phyloP scores from a whole-genome alignment of 2,113 vertebrate species.

The Planiliza haematocheilus region DNA sequence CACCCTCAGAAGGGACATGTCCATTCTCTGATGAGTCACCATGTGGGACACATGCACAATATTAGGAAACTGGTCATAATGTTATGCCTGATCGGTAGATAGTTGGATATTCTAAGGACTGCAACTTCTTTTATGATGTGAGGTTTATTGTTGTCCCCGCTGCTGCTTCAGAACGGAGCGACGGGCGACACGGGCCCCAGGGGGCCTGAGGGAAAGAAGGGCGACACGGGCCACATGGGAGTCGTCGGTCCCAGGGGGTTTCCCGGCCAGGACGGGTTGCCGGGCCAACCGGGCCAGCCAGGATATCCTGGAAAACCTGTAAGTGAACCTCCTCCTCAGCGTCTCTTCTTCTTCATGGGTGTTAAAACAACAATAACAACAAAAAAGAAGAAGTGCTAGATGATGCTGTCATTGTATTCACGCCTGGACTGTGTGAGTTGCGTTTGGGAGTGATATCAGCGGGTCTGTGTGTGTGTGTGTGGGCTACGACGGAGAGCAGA shows the following conservation, averaged over 20 bases:
- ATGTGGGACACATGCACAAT: too few species aligned
- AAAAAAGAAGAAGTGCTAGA: background rate
- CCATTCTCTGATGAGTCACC: too few species aligned
- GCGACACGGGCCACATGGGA: conserved; percentile 73
- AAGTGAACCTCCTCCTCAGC: conserved; percentile 42
- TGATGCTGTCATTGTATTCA: conserved; percentile 18
- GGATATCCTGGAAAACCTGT: conserved; percentile 85
- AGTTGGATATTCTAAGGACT: too few species aligned
- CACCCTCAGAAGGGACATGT: too few species aligned
- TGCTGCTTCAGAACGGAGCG: conserved; percentile 72
- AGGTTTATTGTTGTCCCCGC: background rate
- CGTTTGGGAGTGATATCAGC: conserved; percentile 1
- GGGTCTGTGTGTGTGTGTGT: conserved; percentile 16
- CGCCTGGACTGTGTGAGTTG: conserved; percentile 1
- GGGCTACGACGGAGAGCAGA: conserved; percentile 13
- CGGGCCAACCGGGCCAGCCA: conserved; percentile 79
- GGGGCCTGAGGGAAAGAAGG: conserved; percentile 80
- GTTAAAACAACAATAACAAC: background rate
- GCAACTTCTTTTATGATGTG: background rate
- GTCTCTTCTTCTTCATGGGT: background rate
- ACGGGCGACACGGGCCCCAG: conserved; percentile 71
- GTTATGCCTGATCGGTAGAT: too few species aligned
- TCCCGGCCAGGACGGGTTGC: conserved; percentile 78
- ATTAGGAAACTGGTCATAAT: too few species aligned
- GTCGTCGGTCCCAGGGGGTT: conserved; percentile 75